Percentiles rank a stretch among this genome's conserved stretches.
Evolutionary conservation across 2,113 vertebrate genomes (phyloP).

Genomic region (Nettapus auritus): DNA sequence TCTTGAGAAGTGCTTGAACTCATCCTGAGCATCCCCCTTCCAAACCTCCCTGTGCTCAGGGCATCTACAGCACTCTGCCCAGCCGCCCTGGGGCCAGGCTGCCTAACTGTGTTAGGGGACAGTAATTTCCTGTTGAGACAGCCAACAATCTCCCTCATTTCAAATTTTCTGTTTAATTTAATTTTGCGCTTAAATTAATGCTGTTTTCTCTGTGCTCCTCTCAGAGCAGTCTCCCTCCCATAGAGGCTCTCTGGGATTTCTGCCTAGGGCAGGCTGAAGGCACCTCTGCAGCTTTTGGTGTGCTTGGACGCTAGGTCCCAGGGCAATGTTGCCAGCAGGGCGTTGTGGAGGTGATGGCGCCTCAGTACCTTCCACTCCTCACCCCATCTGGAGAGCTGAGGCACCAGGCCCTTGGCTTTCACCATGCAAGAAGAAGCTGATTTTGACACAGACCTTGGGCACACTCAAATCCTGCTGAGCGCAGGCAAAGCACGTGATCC

Average conservation of each 20-base stretch:
- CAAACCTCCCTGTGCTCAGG: background rate
- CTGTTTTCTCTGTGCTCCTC: background rate
- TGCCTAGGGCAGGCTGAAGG: background rate
- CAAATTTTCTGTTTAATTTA: conserved; percentile 48
- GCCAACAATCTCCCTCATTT: conserved; percentile 3
- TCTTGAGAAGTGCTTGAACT: background rate
- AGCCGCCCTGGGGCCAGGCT: background rate
- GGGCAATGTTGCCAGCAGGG: background rate
- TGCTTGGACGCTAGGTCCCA: background rate
- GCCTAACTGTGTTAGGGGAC: conserved; percentile 18
- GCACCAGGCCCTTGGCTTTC: background rate
- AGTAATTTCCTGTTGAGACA: conserved; percentile 61
- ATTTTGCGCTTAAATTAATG: conserved; percentile 36
- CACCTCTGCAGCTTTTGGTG: background rate
- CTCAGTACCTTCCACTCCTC: background rate
- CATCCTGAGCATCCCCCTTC: background rate
- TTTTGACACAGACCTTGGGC: fast-evolving
- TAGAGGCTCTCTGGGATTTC: background rate
- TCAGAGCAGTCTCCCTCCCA: background rate
- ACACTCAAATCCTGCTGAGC: background rate
- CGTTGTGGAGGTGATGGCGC: fast-evolving
- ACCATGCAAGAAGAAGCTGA: background rate
- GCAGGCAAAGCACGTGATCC: background rate
- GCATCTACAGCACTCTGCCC: background rate
- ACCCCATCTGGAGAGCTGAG: background rate